phyloP scores from a whole-genome alignment of 2,797 vertebrate genomes.

The Hozukius guyotensis region DNA sequence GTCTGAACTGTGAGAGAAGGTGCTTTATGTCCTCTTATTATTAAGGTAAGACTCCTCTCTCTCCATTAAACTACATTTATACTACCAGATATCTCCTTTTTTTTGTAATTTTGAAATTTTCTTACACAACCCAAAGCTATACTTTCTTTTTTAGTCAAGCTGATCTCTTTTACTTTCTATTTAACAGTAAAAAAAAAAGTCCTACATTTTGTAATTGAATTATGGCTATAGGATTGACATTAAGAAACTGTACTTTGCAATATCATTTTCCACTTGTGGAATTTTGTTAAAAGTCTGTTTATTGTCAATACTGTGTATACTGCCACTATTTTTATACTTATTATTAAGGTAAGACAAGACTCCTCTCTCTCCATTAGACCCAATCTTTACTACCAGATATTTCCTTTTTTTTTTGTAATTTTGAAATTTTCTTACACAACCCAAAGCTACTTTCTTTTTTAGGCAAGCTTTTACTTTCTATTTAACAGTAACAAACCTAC shows the following conservation, averaged over 20 bases:
- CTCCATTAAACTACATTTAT: too few relatives aligned
- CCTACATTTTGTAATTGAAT: neutral
- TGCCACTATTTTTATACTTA: neutral
- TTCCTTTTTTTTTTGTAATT: fast-evolving
- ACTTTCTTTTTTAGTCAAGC: neutral
- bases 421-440: neutral
- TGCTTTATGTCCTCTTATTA: conserved; percentile 54
- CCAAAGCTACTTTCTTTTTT: neutral
- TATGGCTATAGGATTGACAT: neutral
- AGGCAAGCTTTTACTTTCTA: neutral
- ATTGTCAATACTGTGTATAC: too few relatives aligned
- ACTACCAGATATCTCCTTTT: neutral
- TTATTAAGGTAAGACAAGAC: conserved; percentile 74
- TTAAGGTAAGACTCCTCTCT: conserved; percentile 74
- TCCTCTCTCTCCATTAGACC: neutral
- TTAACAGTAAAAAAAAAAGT: neutral
- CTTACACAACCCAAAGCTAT: neutral
- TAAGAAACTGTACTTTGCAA: neutral
- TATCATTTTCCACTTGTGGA: too few relatives aligned
- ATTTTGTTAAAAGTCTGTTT: too few relatives aligned
- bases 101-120: neutral
- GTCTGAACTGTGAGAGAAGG: conserved; percentile 66
- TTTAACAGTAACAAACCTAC: neutral
- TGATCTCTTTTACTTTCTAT: neutral
- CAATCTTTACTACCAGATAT: neutral